Evolutionary conservation across 2,888 invertebrate genomes (phyloP).

Genomic region (Apoda limacodes): DNA sequence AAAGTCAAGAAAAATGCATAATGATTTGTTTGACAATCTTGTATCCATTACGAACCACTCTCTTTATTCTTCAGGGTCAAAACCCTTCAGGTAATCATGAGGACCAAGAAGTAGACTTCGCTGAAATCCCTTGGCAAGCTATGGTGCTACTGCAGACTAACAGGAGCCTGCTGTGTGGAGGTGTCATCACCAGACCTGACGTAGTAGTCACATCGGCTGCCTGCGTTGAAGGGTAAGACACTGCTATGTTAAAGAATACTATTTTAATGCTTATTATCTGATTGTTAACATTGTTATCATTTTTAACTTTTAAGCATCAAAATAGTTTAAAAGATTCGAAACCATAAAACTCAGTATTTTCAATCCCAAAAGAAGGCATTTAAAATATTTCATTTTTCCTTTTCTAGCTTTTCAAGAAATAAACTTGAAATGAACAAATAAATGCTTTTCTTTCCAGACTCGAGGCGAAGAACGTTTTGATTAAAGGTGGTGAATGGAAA

Average conservation of each 20-base stretch:
- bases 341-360: too few species aligned
- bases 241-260: neutral
- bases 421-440: too few species aligned
- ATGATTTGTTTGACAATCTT: too few species aligned
- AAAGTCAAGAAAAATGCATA: too few species aligned
- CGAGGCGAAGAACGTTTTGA: slow-evolving; percentile 73
- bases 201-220: slow-evolving; percentile 83
- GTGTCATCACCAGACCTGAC: slow-evolving; percentile 80
- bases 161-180: slow-evolving; percentile 81
- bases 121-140: slow-evolving; percentile 90
- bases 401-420: too few species aligned
- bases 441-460: too few species aligned
- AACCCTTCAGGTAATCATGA: slow-evolving; percentile 65
- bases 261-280: neutral
- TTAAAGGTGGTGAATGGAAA: slow-evolving; percentile 88
- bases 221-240: slow-evolving; percentile 80
- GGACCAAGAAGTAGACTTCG: slow-evolving; percentile 76
- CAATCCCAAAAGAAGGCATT: too few species aligned
- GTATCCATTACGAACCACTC: too few species aligned
- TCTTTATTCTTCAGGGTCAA: slow-evolving; percentile 42
- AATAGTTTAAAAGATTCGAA: neutral
- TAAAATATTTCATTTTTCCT: too few species aligned
- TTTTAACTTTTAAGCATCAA: neutral
- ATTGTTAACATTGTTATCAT: neutral
- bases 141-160: slow-evolving; percentile 81